Conservation (phyloP, 1,140 invertebrate species). For the Notospermus geniculatus region DNA sequence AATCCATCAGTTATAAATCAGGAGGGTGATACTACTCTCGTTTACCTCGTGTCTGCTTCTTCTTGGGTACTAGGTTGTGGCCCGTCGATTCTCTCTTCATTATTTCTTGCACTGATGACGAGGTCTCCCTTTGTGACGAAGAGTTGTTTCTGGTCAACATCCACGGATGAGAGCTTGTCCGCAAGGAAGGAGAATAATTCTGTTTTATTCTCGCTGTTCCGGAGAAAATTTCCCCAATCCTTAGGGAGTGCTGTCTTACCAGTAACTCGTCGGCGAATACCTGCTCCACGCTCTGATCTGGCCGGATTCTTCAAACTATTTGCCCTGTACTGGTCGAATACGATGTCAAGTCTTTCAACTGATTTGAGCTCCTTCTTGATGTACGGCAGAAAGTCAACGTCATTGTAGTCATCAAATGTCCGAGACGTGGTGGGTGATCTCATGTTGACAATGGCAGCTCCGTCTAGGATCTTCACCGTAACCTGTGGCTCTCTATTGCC, state of each 20-base stretch:
- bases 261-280: constrained; percentile 27
- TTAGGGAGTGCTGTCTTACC: constrained; percentile 15
- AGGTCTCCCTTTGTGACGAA: constrained; percentile 22
- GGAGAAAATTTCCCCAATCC: constrained; percentile 28
- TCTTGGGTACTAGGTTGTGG: no score
- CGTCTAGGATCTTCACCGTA: constrained; percentile 11
- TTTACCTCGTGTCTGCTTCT: no score
- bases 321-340: constrained; percentile 14
- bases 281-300: constrained; percentile 21
- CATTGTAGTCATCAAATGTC: not conserved
- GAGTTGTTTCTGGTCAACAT: constrained; percentile 11
- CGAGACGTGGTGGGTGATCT: not conserved
- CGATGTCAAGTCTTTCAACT: not conserved
- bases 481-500: not conserved
- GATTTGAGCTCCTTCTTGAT: not conserved
- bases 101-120: no score
- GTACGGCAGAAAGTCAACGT: constrained; percentile 11
- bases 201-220: constrained; percentile 29
- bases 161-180: constrained; percentile 18
- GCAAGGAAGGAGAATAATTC: constrained; percentile 31
- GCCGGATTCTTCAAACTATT: constrained; percentile 24
- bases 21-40: no score
- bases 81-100: no score
- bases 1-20: no score
- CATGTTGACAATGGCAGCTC: constrained; percentile 9